Percentiles rank a stretch among this genome's conserved stretches.
phyloP scores from a whole-genome alignment of 2,797 vertebrate species.

The Phaenicophaeus curvirostris region DNA sequence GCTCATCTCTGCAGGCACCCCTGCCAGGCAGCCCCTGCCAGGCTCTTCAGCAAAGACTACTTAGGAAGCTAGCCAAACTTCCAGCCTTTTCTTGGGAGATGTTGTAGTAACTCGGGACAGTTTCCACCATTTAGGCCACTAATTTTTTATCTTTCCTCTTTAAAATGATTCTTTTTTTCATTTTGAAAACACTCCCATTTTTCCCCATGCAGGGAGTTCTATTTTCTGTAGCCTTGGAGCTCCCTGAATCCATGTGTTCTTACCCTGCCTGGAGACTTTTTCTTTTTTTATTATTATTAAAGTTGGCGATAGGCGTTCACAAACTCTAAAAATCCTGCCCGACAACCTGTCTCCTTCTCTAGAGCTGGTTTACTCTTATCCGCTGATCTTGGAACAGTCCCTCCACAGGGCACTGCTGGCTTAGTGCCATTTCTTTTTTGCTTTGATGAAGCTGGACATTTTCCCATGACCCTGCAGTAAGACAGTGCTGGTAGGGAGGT shows the following conservation, averaged over 20 bases:
- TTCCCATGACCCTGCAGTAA: conserved; percentile 8
- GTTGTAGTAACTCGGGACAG: background rate
- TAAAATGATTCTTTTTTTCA: background rate
- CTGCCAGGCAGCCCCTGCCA: background rate
- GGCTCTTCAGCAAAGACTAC: conserved; percentile 18
- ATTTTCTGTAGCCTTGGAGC: background rate
- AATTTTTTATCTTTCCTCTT: background rate
- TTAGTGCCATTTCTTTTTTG: background rate
- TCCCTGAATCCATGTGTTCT: background rate
- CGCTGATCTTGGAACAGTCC: background rate
- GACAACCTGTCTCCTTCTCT: conserved; percentile 8
- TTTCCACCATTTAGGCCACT: background rate
- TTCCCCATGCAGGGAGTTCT: background rate
- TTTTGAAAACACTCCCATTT: background rate
- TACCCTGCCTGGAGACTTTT: background rate
- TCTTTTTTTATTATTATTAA: background rate
- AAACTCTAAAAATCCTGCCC: conserved; percentile 21
- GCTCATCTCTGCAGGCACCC: conserved; percentile 1
- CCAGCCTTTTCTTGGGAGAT: background rate
- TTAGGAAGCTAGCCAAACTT: conserved; percentile 9
- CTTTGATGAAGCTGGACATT: background rate
- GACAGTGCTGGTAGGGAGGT: background rate
- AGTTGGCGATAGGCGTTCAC: background rate
- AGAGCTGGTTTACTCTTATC: background rate
- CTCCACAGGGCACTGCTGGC: background rate